Conservation (phyloP, 2,888 invertebrate species). For the Argyresthia albistria region DNA sequence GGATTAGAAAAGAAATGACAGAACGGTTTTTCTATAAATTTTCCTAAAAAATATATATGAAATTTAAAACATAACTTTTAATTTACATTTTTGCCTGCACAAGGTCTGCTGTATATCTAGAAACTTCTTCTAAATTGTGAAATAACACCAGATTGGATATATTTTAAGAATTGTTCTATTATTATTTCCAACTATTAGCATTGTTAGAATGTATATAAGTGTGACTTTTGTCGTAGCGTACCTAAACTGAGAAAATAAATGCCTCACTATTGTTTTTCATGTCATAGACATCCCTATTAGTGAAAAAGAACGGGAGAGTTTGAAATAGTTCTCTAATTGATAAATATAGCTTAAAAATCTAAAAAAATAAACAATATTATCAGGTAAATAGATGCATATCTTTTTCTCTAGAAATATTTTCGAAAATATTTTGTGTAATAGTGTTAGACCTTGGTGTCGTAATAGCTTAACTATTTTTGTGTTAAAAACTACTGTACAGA, state of each 20-base stretch:
- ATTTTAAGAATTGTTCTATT: not conserved
- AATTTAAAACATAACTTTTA: too few species aligned
- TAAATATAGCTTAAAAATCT: constrained; percentile 35
- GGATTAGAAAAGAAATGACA: constrained; percentile 57
- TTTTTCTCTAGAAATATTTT: constrained; percentile 68
- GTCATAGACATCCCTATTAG: constrained; percentile 48
- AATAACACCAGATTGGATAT: not conserved
- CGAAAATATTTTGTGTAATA: constrained; percentile 57
- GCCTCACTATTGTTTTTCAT: not conserved
- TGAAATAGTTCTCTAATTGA: constrained; percentile 25
- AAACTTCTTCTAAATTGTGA: not conserved
- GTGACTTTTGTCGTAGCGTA: not conserved
- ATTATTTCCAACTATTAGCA: not conserved
- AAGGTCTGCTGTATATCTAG: too few species aligned
- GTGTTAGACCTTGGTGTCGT: constrained; percentile 53
- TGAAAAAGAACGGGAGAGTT: constrained; percentile 15
- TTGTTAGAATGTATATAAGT: not conserved
- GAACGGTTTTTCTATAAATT: constrained; percentile 60
- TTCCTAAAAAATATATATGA: constrained; percentile 24
- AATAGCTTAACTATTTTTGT: constrained; percentile 43
- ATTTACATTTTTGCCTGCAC: too few species aligned
- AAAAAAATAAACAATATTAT: constrained; percentile 45
- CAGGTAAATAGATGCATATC: constrained; percentile 69
- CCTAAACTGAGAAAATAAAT: not conserved
- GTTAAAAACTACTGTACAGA: constrained; percentile 25